Percentiles rank a stretch among this genome's conserved stretches.
phyloP scores from a whole-genome alignment of 30 jellyfish, hydroid and myxozoan genomes.

The Phacellophora camtschatica region DNA sequence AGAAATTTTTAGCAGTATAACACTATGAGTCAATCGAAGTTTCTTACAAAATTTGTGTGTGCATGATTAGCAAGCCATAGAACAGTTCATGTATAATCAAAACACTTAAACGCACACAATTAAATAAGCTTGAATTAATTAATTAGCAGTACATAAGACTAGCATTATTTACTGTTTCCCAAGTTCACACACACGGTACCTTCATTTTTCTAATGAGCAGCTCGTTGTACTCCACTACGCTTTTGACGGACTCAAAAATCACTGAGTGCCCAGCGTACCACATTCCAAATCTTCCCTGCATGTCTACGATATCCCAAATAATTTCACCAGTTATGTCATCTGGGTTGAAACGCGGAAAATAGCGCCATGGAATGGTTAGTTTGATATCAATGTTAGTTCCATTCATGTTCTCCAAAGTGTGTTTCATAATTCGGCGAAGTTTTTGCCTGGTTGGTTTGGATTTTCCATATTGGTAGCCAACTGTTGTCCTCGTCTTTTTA shows the following conservation, averaged over 20 bases:
- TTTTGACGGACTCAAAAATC: conserved; percentile 83
- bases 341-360: conserved; percentile 79
- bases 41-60: too few relatives aligned
- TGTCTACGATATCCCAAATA: conserved; percentile 77
- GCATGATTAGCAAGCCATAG: too few relatives aligned
- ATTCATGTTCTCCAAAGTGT: conserved; percentile 19
- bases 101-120: too few relatives aligned
- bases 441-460: conserved; percentile 36
- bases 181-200: conserved; percentile 61
- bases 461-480: conserved; percentile 78
- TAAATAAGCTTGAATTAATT: too few relatives aligned
- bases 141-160: too few relatives aligned
- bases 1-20: too few relatives aligned
- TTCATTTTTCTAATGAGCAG: conserved; percentile 57
- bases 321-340: conserved; percentile 43
- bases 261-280: conserved; percentile 97
- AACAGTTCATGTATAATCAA: too few relatives aligned
- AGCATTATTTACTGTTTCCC: too few relatives aligned
- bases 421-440: conserved; percentile 27
- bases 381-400: conserved; percentile 48
- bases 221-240: conserved; percentile 83
- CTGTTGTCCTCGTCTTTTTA: conserved; percentile 48
- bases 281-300: conserved; percentile 88
- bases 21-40: too few relatives aligned
- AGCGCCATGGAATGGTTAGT: conserved; percentile 64